These are phyloP conservation scores for Tenthredo distinguenda DNA, from an alignment of 2,888 invertebrate genomes.

Conservation along the genomic window DNA sequence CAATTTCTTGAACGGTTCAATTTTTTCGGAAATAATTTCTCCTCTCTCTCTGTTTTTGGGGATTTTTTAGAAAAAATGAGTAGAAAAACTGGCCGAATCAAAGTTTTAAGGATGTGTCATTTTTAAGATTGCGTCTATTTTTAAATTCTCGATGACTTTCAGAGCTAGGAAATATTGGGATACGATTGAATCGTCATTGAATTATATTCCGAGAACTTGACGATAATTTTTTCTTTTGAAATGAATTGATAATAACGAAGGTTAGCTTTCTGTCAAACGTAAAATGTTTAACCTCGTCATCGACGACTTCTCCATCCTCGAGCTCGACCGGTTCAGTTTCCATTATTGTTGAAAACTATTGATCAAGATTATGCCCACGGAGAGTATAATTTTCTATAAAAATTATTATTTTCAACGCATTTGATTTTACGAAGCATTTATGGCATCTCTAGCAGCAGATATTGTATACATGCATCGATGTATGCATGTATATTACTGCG, in stretches of 20 bases:
- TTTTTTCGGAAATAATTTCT: neutral
- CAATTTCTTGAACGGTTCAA: conserved; percentile 55
- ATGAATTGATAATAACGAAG: conserved; percentile 52
- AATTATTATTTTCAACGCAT: conserved; percentile 39
- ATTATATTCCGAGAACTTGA: neutral
- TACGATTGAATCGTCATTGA: neutral
- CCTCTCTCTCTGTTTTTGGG: neutral
- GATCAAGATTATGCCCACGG: neutral
- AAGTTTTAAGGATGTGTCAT: neutral
- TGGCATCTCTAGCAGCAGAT: neutral
- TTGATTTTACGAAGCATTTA: conserved; percentile 17
- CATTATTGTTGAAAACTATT: conserved; percentile 71
- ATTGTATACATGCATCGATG: neutral
- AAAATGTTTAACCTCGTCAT: conserved; percentile 81
- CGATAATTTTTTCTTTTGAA: neutral
- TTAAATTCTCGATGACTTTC: neutral
- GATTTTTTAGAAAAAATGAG: neutral
- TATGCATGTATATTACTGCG: neutral
- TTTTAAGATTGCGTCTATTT: neutral
- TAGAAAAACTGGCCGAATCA: neutral
- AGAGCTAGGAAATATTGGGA: neutral
- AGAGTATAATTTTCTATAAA: neutral
- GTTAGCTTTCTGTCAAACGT: conserved; percentile 64
- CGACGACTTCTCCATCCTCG: conserved; percentile 83
- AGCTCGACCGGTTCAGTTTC: conserved; percentile 82